Evolutionary conservation across 2,888 invertebrate genomes (phyloP).

Genomic region (Polyploca ridens): DNA sequence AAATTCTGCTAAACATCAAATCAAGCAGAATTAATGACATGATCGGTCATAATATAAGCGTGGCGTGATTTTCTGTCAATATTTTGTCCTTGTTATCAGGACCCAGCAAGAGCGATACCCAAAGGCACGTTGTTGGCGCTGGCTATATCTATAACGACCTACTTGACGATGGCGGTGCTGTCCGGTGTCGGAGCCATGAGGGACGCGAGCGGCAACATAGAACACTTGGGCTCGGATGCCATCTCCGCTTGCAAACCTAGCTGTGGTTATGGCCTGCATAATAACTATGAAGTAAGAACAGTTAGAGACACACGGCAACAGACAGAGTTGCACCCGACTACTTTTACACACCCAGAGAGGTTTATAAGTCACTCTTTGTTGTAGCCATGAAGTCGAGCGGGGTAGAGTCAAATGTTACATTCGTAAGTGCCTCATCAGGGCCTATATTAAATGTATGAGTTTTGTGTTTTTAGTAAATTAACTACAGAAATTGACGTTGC

Average conservation of each 20-base stretch:
- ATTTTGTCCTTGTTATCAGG: slow-evolving; percentile 66
- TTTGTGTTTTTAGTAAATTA: too few relatives aligned
- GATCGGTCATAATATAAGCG: too few relatives aligned
- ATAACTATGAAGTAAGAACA: slow-evolving; percentile 84
- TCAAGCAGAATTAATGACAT: too few relatives aligned
- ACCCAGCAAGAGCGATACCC: slow-evolving; percentile 94
- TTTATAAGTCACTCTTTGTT: neutral
- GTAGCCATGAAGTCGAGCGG: too few relatives aligned
- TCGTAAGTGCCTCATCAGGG: too few relatives aligned
- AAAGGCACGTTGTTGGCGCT: slow-evolving; percentile 95
- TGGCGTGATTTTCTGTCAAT: neutral
- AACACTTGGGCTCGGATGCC: slow-evolving; percentile 25
- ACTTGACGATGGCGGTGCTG: slow-evolving; percentile 89
- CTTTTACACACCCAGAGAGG: neutral
- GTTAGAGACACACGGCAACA: neutral
- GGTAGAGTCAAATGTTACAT: too few relatives aligned
- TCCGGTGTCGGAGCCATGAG: slow-evolving; percentile 88
- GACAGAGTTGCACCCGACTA: neutral
- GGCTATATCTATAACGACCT: slow-evolving; percentile 91
- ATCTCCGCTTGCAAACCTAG: slow-evolving; percentile 53
- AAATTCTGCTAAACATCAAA: too few relatives aligned
- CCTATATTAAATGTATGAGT: too few relatives aligned
- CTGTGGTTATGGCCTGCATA: slow-evolving; percentile 91
- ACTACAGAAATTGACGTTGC: too few relatives aligned
- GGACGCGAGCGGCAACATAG: slow-evolving; percentile 49